These are phyloP conservation scores for Disparrhopalites patrizii DNA, from an alignment of 2,888 invertebrate species.

Conservation along the genomic window DNA sequence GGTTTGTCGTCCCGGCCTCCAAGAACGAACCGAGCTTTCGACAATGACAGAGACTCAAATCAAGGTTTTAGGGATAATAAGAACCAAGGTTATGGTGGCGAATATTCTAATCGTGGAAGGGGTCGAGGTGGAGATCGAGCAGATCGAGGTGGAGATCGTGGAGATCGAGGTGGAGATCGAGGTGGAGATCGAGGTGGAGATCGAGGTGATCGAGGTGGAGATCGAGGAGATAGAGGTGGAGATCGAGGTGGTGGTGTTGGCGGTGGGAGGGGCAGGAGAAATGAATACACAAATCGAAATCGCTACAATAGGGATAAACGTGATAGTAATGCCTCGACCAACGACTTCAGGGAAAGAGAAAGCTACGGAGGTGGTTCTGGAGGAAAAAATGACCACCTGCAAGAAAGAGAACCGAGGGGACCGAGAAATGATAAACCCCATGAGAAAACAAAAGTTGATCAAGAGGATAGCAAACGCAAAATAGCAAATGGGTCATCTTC, in stretches of 20 bases:
- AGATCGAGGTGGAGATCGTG: background rate
- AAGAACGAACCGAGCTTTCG: conserved; percentile 20
- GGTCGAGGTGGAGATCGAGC: too few species aligned
- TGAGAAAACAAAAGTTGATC: conserved; percentile 6
- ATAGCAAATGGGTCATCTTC: conserved; percentile 13
- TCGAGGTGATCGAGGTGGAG: background rate
- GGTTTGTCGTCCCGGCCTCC: conserved; percentile 31
- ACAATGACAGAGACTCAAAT: conserved; percentile 24
- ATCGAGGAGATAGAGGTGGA: conserved; percentile 4
- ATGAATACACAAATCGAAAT: conserved; percentile 47
- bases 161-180: conserved; percentile 4
- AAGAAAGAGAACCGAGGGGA: background rate
- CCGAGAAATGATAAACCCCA: background rate
- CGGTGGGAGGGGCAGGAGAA: conserved; percentile 36
- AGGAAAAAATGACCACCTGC: background rate
- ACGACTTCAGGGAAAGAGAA: background rate
- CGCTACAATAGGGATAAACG: conserved; percentile 40
- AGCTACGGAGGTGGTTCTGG: background rate
- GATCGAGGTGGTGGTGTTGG: conserved; percentile 26
- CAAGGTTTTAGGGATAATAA: conserved; percentile 25
- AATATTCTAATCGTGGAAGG: conserved; percentile 16
- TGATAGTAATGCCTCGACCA: conserved; percentile 6
- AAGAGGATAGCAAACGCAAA: conserved; percentile 8
- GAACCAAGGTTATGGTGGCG: conserved; percentile 24
- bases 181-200: too few species aligned